Percentiles rank a stretch among this genome's conserved stretches.
Conservation (phyloP, 2,888 invertebrate genomes). For the Nasonovia ribisnigri region DNA sequence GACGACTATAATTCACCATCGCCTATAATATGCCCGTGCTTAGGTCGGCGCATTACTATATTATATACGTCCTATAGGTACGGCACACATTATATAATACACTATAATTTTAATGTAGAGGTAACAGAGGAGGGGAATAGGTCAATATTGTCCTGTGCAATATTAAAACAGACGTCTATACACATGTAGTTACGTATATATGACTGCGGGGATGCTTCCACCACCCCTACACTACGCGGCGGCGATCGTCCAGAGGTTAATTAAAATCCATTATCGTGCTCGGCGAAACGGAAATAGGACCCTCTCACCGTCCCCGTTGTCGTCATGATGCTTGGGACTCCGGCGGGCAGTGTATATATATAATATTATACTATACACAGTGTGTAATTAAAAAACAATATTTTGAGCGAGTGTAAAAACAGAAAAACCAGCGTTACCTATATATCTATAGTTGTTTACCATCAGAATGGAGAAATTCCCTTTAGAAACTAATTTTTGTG, state of each 20-base stretch:
- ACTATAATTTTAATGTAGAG: not conserved
- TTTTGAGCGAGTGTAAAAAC: slow-evolving; percentile 25
- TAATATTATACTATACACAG: too few relatives aligned
- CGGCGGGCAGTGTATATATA: not conserved
- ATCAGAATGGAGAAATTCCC: not conserved
- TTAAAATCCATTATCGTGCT: slow-evolving; percentile 65
- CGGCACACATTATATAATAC: not conserved
- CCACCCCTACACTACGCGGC: not conserved
- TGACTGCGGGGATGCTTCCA: slow-evolving; percentile 1
- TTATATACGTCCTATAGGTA: not conserved
- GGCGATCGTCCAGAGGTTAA: slow-evolving; percentile 52
- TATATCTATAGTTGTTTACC: slow-evolving; percentile 1
- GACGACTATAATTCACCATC: not conserved
- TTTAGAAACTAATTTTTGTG: slow-evolving; percentile 23
- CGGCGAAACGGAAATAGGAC: slow-evolving; percentile 58
- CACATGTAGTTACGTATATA: not conserved
- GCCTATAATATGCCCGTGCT: not conserved
- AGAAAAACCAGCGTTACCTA: not conserved
- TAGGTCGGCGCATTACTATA: not conserved
- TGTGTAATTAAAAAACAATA: slow-evolving; percentile 63
- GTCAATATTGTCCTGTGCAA: slow-evolving; percentile 51
- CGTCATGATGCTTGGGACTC: not conserved
- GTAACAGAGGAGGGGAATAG: not conserved
- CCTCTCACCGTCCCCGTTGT: slow-evolving; percentile 13
- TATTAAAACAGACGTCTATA: slow-evolving; percentile 44